Conservation (phyloP, 2,888 invertebrate species). For the Tetragnatha montana region DNA sequence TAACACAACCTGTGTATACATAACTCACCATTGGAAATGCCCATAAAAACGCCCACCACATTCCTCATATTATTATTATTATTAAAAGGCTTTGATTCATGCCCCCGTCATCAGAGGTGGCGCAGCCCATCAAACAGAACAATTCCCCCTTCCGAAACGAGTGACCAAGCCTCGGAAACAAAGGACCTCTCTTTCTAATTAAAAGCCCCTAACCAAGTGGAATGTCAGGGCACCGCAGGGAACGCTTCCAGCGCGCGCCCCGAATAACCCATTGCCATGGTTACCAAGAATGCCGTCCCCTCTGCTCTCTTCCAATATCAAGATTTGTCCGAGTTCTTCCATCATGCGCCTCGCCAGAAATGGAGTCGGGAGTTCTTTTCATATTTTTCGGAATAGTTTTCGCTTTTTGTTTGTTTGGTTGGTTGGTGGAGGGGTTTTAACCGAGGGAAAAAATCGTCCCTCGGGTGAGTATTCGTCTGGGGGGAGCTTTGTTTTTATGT, state of each 20-base stretch:
- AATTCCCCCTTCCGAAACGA: not conserved
- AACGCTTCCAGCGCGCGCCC: slow-evolving; percentile 9
- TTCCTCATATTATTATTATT: too few species aligned
- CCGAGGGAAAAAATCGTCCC: too few species aligned
- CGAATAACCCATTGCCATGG: slow-evolving; percentile 38
- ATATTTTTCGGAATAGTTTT: not conserved
- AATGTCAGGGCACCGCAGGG: slow-evolving; percentile 45
- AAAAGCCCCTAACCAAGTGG: slow-evolving; percentile 43
- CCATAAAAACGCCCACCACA: too few species aligned
- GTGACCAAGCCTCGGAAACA: slow-evolving; percentile 32
- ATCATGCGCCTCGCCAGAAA: not conserved
- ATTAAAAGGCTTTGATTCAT: too few species aligned
- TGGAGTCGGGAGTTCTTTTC: slow-evolving; percentile 6
- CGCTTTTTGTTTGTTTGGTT: not conserved
- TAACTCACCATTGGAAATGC: too few species aligned
- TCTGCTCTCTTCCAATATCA: not conserved
- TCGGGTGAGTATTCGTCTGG: too few species aligned
- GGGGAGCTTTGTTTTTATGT: too few species aligned
- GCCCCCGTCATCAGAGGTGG: too few species aligned
- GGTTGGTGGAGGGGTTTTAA: not conserved
- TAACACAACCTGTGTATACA: too few species aligned
- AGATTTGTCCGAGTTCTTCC: slow-evolving; percentile 3
- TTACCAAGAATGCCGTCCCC: slow-evolving; percentile 34
- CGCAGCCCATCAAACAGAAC: too few species aligned
- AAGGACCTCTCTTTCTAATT: slow-evolving; percentile 53